Percentiles rank a stretch among this genome's conserved stretches.
phyloP scores from a whole-genome alignment of 2,797 vertebrate genomes.

The Tapirus indicus region DNA sequence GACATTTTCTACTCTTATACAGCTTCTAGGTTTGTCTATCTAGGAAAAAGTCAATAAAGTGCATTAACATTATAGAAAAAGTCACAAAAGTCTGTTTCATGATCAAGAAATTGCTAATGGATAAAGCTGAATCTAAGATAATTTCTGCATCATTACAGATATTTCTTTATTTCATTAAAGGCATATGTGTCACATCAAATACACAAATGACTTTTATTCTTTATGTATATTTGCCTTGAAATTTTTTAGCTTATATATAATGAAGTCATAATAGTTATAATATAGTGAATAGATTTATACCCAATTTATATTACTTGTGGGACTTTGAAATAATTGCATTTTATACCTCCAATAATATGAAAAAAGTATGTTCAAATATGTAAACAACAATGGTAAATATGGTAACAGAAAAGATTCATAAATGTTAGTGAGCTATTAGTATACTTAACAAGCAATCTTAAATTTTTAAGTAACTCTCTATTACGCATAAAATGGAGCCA shows the following conservation, averaged over 20 bases:
- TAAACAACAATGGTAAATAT: conserved; percentile 76
- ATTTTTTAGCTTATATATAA: conserved; percentile 1
- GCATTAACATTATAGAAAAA: not conserved
- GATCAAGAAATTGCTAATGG: not conserved
- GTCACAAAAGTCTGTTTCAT: not conserved
- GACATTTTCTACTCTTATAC: not conserved
- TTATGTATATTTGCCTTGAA: conserved; percentile 48
- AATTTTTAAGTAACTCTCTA: conserved; percentile 3
- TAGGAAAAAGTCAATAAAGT: not conserved
- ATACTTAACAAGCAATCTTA: conserved; percentile 75
- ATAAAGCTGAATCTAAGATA: not conserved
- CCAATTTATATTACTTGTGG: not conserved
- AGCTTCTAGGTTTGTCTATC: not conserved
- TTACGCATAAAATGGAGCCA: conserved; percentile 60
- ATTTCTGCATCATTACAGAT: not conserved
- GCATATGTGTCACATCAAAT: not conserved
- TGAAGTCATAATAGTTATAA: conserved; percentile 10
- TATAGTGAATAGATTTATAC: conserved; percentile 36
- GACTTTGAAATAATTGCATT: conserved; percentile 73
- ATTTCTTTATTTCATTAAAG: not conserved
- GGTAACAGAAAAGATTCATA: conserved; percentile 76
- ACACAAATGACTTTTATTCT: not conserved
- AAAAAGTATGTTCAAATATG: conserved; percentile 65
- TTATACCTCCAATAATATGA: conserved; percentile 68
- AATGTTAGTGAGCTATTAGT: conserved; percentile 73